Evolutionary conservation across 2,888 invertebrate species (phyloP).

Genomic region (Lepas anatifera): DNA sequence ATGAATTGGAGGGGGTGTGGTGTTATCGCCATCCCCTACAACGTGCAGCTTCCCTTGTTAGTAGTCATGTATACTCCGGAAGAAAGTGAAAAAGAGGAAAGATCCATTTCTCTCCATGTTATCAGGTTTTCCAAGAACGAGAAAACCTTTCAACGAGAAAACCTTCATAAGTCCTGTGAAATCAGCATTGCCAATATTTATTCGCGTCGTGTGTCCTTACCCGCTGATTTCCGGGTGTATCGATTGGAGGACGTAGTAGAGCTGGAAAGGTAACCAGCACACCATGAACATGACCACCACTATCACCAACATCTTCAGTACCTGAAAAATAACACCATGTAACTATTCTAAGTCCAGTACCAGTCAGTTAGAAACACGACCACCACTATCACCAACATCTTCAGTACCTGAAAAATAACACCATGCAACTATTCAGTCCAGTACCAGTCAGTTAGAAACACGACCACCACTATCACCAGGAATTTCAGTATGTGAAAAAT

Average conservation of each 20-base stretch:
- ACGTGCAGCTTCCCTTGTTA: too few relatives aligned
- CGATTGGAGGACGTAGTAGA: background rate
- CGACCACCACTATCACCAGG: background rate
- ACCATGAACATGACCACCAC: background rate
- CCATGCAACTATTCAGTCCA: too few relatives aligned
- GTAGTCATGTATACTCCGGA: too few relatives aligned
- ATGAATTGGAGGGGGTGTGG: too few relatives aligned
- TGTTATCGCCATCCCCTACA: too few relatives aligned
- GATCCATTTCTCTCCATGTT: too few relatives aligned
- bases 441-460: background rate
- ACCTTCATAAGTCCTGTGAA: background rate
- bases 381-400: background rate
- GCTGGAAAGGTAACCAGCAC: too few relatives aligned
- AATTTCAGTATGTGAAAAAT: background rate
- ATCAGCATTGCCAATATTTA: background rate
- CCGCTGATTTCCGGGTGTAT: background rate
- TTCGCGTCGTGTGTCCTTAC: background rate
- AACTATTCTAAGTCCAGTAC: too few relatives aligned
- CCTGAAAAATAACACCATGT: too few relatives aligned
- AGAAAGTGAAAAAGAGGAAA: too few relatives aligned
- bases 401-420: constrained; percentile 3
- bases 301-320: background rate
- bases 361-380: background rate
- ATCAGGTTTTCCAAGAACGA: too few relatives aligned
- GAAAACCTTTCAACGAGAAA: too few relatives aligned